Base-by-base conservation (phyloP, 2,888 invertebrate genomes). In the Philereme vetulata region DNA sequence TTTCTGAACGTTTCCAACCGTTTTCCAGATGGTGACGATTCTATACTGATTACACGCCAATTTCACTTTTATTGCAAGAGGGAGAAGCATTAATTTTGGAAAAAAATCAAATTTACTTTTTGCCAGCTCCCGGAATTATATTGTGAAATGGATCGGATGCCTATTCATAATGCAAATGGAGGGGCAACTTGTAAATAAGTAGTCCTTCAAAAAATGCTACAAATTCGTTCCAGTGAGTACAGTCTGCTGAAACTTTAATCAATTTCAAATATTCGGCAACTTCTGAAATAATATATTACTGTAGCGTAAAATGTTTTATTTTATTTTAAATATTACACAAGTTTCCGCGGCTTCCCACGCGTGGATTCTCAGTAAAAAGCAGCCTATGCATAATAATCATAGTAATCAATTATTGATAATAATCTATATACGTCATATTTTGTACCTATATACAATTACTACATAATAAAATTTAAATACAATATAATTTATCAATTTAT, bases 1-100 rank as follows among this genome's bases (percentile, higher is more conserved):
- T 84, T 84, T 81, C 81, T 74, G 76, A 72, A 72, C 75, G 72
- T 74, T 75, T 76, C 76, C 75, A 74, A 74, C 77, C 76, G 74
- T 78, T 81, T 78, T 76, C 76, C 85, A 85, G 85, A 85, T 85
- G 82, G 85, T 82, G 82, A 86, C 85, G 80, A 81, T 82, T 86
- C 81, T 77, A 75, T 78, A 70, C 64, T 76, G 77, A 81, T 81
- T 81, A 76, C 80, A 81, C 77, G 79, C 78, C 81, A 86, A 84
- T 83, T 85, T 85, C 80, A 78, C 72, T 78, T 78, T 81, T 83
- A 83, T 77, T 80, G 72, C 80, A 70, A 72, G 65, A 67, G 65
- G 55, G 67, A 66, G 63, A 72, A 74, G 75, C 76, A 72, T 76
- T 78, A 77, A 77, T 80, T 77, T 80, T 66, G 65, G 51, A 56